Conservation (phyloP, 2,797 vertebrate genomes). For the Poeciliopsis infans region DNA sequence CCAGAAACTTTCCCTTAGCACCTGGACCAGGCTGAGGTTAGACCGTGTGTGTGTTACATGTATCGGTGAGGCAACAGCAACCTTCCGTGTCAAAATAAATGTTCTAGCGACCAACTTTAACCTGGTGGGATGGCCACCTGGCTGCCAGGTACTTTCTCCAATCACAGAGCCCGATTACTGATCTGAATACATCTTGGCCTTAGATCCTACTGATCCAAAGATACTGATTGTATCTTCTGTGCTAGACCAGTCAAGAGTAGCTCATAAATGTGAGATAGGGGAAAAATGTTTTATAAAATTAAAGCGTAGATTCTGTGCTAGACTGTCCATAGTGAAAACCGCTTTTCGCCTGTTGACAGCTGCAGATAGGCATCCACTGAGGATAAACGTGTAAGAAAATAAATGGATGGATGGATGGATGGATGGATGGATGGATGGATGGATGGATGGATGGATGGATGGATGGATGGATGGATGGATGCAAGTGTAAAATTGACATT, state of each 20-base stretch:
- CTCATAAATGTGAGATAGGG: not conserved
- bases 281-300: not conserved
- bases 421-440: no score
- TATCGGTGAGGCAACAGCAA: conserved; percentile 63
- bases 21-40: conserved; percentile 56
- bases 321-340: no score
- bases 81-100: conserved; percentile 64
- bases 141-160: conserved; percentile 16
- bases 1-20: conserved; percentile 63
- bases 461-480: no score
- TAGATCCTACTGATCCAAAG: not conserved
- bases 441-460: no score
- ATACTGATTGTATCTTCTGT: not conserved
- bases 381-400: no score
- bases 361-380: no score
- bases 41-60: conserved; percentile 54
- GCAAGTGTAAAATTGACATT: no score
- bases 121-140: conserved; percentile 37
- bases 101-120: conserved; percentile 52
- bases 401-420: no score
- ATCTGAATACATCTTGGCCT: not conserved
- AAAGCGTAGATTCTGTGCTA: no score
- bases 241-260: not conserved
- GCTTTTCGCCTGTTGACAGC: no score
- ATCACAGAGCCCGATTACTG: not conserved